Evolutionary conservation across 2,888 invertebrate genomes (phyloP), one percentile per base, ranked within the genome.

Genomic region (Linyphia triangularis): DNA sequence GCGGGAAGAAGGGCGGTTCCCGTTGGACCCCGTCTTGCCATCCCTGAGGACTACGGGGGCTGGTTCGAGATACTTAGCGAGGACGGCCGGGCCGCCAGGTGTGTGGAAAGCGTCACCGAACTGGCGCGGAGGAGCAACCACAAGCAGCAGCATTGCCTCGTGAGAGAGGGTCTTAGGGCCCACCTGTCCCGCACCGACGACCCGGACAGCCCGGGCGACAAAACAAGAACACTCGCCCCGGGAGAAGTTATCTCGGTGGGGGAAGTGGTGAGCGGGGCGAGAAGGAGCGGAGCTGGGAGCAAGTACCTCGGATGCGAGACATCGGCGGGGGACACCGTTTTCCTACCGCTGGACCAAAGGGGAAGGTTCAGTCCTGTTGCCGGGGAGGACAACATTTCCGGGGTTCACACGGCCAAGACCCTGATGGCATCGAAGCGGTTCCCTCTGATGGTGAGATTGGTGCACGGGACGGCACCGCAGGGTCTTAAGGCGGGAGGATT

Each of bases 21-120:
- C 95, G 96, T 30, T 95, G 92, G 96, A 67, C 96, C 96, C 7
- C 95, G 97, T 92, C 94, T 98, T 90, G 96, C 97, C 78, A 97
- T 98, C 89, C 98, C 98, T 6, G 96, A 97, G 91, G 95, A 96
- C 0, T 98, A 97, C 51, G 86, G 88, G 90, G 98, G 98, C 9
- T 98, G 96, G 93, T 98, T 98, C 93, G 98, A 98, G 93, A 94
- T 98, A 72, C 94, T 98, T 37, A 98, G 98, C 92, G 98, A 98
- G 93, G 98, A 98, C 93, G 98, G 98, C 0, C 94, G 97, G 91
- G 96, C 97, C 28, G 97, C 97, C 9, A 94, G 97, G 90, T 97
- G 97, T 91, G 96, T 98, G 92, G 97, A 97, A 92, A 96, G 96
- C 90, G 97, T 98, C 1, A 94, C 95, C 89, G 97, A 98, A 93